Base-by-base conservation (phyloP, 2,113 vertebrate species). In the Epinephelus moara region DNA sequence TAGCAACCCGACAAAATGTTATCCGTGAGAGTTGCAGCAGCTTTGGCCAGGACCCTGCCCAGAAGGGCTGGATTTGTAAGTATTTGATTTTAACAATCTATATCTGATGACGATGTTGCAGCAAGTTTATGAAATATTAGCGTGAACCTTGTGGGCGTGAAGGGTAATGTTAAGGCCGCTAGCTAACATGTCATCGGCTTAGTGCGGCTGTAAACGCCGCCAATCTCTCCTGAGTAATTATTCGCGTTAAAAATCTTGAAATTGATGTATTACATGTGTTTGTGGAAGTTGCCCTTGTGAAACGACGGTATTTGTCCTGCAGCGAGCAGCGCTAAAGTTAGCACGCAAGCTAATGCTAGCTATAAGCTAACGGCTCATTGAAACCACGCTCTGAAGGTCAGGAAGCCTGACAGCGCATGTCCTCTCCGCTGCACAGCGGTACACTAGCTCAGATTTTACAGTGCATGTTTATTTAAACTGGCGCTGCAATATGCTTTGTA, bases 61-160 rank as follows among this genome's bases (percentile, higher is more conserved):
- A 95, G 96, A 62, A 96, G 97, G 91, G 96, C 97, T 27, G 96
- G 96, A 76, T 89, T 97, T 94, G 98, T 99, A 90, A 98, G 97
- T 95, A 84, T 70, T 70, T 62, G 0, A 45, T 1, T 4, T 1
- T 19, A 70, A 59, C 0, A 23, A 3, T 45, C 5, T 18, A 3
- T 3, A 45, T 33, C 0, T 33, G 18, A 45, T 49, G 4, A 3
- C 2, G 4, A 55, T 42, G 33, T 40, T 74, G 47, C 61, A 12
- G 15, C 13, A 17, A 1, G 4, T 50, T 33, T 3, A 11, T 79
- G 78, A 61, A 78, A 82, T 82, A 42, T 69, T 59, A 18, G 6
- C 18, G 37, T 47, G 45, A 73, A 57, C 30, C 42, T 73, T 82
- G 21, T 80, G 60, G 64, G 70, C 5, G 87, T 93, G 90, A 93